These are phyloP conservation scores for Tetrapedia diversipes DNA, from an alignment of 2,888 invertebrate genomes.

Conservation along the genomic window DNA sequence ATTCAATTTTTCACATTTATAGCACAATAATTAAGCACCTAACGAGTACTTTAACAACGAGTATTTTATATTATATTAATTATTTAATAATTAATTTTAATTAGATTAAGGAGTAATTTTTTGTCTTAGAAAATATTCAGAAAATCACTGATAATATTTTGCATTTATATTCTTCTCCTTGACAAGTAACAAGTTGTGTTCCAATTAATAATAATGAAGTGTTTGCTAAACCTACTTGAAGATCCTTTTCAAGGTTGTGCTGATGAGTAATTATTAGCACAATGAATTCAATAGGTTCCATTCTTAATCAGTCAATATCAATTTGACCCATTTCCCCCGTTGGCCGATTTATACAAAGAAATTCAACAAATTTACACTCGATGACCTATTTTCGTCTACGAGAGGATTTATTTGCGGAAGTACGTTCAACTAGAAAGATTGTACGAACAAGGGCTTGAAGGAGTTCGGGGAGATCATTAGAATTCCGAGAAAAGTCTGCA, in stretches of 20 bases:
- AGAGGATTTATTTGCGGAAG: background rate
- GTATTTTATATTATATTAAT: no score
- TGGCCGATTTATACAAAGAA: background rate
- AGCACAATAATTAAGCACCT: no score
- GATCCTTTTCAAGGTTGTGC: no score
- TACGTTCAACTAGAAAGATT: conserved; percentile 15
- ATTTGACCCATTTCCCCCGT: background rate
- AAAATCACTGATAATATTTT: no score
- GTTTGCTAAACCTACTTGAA: no score
- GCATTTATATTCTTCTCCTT: no score
- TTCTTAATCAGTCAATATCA: background rate
- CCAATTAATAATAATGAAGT: background rate
- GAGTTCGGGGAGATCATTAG: conserved; percentile 7
- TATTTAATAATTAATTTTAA: no score
- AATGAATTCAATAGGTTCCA: background rate
- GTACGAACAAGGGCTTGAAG: background rate
- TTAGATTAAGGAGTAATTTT: no score
- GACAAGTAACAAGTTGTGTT: background rate
- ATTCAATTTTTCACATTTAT: no score
- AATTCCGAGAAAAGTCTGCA: conserved; percentile 2
- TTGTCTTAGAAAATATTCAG: no score
- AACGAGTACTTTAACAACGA: no score
- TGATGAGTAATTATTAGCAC: background rate
- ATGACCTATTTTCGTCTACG: conserved; percentile 18
- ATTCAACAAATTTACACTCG: conserved; percentile 17